phyloP scores from a whole-genome alignment of 2,113 vertebrate species.

The Pelodiscus sinensis region DNA sequence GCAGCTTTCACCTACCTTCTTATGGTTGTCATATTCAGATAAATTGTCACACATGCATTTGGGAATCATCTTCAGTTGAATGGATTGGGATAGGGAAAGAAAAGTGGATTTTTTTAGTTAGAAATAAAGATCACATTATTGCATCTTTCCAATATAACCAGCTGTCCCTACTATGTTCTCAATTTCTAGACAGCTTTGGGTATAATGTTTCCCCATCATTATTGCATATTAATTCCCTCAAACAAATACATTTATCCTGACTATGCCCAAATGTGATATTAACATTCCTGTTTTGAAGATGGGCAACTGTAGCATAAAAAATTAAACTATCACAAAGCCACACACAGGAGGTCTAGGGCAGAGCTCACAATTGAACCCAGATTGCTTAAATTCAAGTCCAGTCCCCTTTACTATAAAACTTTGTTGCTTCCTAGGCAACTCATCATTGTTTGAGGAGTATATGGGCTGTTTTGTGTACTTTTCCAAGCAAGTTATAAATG shows the following conservation, averaged over 20 bases:
- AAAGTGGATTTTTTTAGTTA: slow-evolving; percentile 8
- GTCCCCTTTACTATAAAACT: neutral
- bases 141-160: neutral
- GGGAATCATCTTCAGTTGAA: neutral
- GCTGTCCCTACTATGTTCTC: neutral
- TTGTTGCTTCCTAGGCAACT: neutral
- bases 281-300: neutral
- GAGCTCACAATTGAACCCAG: neutral
- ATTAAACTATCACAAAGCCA: neutral
- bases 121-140: slow-evolving; percentile 18
- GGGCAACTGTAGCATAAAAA: neutral
- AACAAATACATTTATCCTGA: neutral
- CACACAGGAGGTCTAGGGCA: neutral
- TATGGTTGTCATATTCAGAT: slow-evolving; percentile 2
- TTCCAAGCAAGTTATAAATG: neutral
- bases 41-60: neutral
- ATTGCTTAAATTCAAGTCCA: neutral
- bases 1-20: neutral
- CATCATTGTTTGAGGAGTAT: neutral
- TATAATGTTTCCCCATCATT: neutral
- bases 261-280: neutral
- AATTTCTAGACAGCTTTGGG: neutral
- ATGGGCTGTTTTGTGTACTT: neutral
- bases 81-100: slow-evolving; percentile 9
- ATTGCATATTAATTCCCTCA: neutral